Evolutionary conservation across 2,113 vertebrate species (phyloP).

Genomic region (Sclerurus mexicanus): DNA sequence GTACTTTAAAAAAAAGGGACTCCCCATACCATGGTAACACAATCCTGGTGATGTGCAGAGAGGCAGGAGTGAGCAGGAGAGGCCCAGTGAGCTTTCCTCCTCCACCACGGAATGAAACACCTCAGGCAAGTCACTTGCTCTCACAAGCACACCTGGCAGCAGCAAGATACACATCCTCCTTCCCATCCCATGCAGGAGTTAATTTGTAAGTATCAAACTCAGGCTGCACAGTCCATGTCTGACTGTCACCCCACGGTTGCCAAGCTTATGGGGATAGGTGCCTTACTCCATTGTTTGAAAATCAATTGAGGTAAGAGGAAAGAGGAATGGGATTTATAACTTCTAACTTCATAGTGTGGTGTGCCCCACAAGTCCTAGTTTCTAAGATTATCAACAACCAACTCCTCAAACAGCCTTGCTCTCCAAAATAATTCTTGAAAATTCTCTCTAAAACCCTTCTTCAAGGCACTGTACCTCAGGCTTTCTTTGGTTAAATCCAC

Average conservation of each 20-base stretch:
- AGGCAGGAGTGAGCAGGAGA: neutral
- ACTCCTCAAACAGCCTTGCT: neutral
- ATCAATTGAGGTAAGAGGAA: neutral
- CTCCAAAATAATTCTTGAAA: neutral
- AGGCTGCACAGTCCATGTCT: neutral
- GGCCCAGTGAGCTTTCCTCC: neutral
- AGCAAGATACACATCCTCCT: rapidly evolving
- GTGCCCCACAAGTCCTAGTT: neutral
- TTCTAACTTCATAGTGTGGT: neutral
- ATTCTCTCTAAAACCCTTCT: neutral
- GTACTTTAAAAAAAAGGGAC: neutral
- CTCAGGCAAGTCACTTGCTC: neutral
- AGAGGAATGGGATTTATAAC: neutral
- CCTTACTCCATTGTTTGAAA: neutral
- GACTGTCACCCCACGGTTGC: no score
- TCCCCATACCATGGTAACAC: rapidly evolving
- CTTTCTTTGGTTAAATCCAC: neutral
- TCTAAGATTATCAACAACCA: neutral
- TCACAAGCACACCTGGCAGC: neutral
- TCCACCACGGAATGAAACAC: neutral
- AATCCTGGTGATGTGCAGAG: neutral
- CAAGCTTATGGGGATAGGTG: neutral
- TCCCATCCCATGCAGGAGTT: neutral
- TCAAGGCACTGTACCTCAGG: neutral
- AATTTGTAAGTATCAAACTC: no score